These are phyloP conservation scores for Whitmania pigra DNA, from an alignment of 1,140 invertebrate species.

Conservation along the genomic window DNA sequence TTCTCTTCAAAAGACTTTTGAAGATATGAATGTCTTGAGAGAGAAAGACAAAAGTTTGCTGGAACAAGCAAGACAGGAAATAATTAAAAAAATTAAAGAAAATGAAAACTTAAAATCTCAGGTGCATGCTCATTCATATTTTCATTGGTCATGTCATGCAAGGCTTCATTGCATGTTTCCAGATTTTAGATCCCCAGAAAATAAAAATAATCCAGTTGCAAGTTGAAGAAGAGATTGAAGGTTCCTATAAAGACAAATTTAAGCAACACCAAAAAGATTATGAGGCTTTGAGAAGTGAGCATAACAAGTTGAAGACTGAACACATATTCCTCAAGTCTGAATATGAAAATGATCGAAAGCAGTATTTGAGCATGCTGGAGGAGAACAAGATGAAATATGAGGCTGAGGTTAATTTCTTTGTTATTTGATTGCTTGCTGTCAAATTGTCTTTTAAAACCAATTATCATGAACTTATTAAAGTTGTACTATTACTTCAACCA, in stretches of 20 bases:
- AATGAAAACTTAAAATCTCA: neutral
- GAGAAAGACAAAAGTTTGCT: slow-evolving; percentile 1
- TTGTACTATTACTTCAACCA: no score
- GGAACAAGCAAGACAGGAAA: slow-evolving; percentile 2
- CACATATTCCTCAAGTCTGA: slow-evolving; percentile 5
- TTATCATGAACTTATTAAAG: no score
- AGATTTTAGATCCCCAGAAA: slow-evolving; percentile 8
- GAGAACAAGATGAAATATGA: slow-evolving; percentile 1
- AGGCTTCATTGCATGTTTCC: neutral
- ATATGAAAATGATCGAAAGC: slow-evolving; percentile 7
- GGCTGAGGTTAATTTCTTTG: neutral
- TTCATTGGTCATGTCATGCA: no score
- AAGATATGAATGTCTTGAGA: slow-evolving; percentile 3
- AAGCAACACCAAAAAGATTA: neutral
- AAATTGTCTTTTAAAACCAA: no score
- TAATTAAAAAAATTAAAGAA: slow-evolving; percentile 13
- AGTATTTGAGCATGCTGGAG: neutral
- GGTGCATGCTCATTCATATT: neutral
- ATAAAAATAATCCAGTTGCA: neutral
- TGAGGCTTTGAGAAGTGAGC: neutral
- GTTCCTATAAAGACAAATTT: neutral
- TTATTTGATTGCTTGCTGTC: no score
- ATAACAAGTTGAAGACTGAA: slow-evolving; percentile 7
- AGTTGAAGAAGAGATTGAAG: neutral
- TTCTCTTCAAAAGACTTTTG: slow-evolving; percentile 8